Evolutionary conservation across 2,113 vertebrate genomes (phyloP).

Genomic region (Eubucco bourcierii): DNA sequence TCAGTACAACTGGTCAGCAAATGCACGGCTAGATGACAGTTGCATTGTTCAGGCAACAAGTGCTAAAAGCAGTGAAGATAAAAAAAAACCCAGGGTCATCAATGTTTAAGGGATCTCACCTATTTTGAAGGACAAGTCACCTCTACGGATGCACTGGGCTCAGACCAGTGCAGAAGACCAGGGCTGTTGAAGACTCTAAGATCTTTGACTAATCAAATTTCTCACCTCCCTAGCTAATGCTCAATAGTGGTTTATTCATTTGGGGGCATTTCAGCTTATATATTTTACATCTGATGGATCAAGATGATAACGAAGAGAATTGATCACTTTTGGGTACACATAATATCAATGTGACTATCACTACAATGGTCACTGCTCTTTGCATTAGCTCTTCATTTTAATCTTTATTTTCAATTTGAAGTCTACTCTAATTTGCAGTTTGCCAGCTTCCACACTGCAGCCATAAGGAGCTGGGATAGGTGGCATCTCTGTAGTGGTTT

Average conservation of each 20-base stretch:
- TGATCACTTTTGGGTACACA: neutral
- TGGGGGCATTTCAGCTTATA: neutral
- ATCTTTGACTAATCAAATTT: neutral
- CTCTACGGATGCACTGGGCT: neutral
- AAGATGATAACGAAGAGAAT: neutral
- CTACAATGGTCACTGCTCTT: neutral
- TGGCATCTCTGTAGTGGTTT: neutral
- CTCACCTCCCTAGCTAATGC: neutral
- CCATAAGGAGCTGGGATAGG: neutral
- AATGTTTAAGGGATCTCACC: neutral
- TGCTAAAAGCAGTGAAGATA: neutral
- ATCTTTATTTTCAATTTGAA: neutral
- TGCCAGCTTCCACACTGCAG: neutral
- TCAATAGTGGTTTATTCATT: neutral
- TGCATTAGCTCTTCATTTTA: neutral
- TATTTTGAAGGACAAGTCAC: neutral
- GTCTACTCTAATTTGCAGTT: neutral
- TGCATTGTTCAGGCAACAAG: neutral
- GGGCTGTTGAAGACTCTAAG: neutral
- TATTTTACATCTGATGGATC: neutral
- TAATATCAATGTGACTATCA: accelerated
- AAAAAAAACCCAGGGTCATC: neutral
- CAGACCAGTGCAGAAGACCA: neutral
- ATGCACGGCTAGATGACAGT: neutral
- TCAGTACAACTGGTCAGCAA: neutral